Conservation (phyloP, 30 jellyfish, hydroid and myxozoan genomes). For the Hydractinia symbiolongicarpus region DNA sequence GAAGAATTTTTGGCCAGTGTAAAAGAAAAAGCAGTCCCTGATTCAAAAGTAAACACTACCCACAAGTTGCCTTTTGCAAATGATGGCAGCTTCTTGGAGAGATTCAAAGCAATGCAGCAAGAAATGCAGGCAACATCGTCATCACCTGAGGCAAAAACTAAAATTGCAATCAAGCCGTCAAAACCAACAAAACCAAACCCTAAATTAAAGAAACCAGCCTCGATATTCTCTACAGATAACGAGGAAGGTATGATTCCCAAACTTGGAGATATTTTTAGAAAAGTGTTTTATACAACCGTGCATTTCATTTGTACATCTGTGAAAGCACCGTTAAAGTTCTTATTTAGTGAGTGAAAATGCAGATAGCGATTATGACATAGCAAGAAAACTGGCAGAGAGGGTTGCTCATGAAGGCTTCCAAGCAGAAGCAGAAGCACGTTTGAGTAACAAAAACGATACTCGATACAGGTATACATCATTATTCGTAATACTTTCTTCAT, state of each 20-base stretch:
- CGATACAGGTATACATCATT: slow-evolving; percentile 44
- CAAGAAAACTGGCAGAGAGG: slow-evolving; percentile 55
- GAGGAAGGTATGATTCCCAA: too few species aligned
- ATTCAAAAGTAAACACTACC: background rate
- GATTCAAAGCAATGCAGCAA: slow-evolving; percentile 84
- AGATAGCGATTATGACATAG: slow-evolving; percentile 30
- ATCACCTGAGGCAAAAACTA: background rate
- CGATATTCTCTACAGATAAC: slow-evolving; percentile 6
- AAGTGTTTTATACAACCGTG: too few species aligned
- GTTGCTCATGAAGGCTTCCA: slow-evolving; percentile 70
- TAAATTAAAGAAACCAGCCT: slow-evolving; percentile 38
- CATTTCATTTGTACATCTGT: background rate
- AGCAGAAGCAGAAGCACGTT: slow-evolving; percentile 67
- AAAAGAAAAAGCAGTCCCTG: background rate
- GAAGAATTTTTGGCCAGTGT: slow-evolving; percentile 18
- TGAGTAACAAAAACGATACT: slow-evolving; percentile 23
- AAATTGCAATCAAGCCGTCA: slow-evolving; percentile 14
- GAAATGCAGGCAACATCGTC: slow-evolving; percentile 19
- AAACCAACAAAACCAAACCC: slow-evolving; percentile 26
- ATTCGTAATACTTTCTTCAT: background rate
- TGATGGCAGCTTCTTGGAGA: slow-evolving; percentile 84
- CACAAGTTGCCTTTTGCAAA: slow-evolving; percentile 30
- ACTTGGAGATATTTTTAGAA: too few species aligned
- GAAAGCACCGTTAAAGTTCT: slow-evolving; percentile 26
- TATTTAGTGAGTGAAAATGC: slow-evolving; percentile 19